These are phyloP conservation scores for Tryphoninae sp. DNA, from an alignment of 2,888 invertebrate genomes.

Conservation along the genomic window DNA sequence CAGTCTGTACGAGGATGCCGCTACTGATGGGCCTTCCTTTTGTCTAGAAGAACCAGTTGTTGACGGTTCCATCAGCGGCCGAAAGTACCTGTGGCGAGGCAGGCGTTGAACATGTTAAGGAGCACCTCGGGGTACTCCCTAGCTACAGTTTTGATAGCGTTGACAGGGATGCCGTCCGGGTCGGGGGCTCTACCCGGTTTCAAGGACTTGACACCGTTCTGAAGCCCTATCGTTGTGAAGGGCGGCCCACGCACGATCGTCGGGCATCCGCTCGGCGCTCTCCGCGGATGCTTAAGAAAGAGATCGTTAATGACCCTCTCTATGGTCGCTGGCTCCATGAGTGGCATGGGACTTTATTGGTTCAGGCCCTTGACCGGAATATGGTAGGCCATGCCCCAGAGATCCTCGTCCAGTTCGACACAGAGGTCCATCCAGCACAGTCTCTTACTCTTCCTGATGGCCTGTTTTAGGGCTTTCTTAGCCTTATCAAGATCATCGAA, in stretches of 20 bases:
- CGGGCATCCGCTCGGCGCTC: slow-evolving; percentile 2
- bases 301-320: slow-evolving; percentile 26
- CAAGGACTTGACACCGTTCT: neutral
- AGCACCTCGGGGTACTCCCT: slow-evolving; percentile 38
- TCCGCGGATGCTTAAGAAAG: slow-evolving; percentile 29
- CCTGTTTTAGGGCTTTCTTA: slow-evolving; percentile 26
- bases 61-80: slow-evolving; percentile 50
- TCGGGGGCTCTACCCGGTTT: slow-evolving; percentile 50
- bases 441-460: slow-evolving; percentile 30
- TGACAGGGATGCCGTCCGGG: slow-evolving; percentile 54
- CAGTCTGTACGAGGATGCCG: slow-evolving; percentile 53
- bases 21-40: slow-evolving; percentile 56
- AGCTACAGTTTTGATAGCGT: slow-evolving; percentile 37
- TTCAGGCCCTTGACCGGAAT: slow-evolving; percentile 25
- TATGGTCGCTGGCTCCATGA: slow-evolving; percentile 22
- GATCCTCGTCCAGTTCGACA: slow-evolving; percentile 20
- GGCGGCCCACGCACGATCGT: slow-evolving; percentile 1
- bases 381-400: slow-evolving; percentile 30
- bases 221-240: slow-evolving; percentile 34
- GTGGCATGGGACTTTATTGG: slow-evolving; percentile 21
- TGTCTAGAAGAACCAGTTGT: slow-evolving; percentile 56
- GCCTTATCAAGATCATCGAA: slow-evolving; percentile 11
- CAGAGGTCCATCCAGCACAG: slow-evolving; percentile 19
- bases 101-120: slow-evolving; percentile 39
- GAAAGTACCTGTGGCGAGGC: slow-evolving; percentile 46